phyloP scores from a whole-genome alignment of 1,140 invertebrate species.

The Bombus sibiricus region DNA sequence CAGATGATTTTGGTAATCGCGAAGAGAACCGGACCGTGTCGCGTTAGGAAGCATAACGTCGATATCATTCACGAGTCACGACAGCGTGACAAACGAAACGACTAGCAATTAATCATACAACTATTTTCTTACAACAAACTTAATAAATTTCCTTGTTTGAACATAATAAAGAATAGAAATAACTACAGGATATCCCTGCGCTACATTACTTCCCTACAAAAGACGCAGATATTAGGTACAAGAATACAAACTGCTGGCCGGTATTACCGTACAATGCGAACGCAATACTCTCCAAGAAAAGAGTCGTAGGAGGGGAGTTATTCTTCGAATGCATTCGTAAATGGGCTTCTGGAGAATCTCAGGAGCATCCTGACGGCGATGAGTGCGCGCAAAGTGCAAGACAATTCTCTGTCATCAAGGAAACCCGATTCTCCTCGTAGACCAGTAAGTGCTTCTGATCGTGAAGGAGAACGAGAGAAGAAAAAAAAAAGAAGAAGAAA shows the following conservation, averaged over 20 bases:
- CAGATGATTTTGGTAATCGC: no score
- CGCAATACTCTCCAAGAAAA: background rate
- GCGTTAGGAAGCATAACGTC: no score
- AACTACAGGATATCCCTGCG: background rate
- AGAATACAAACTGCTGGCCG: background rate
- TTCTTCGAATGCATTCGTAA: slow-evolving; percentile 2
- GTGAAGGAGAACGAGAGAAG: background rate
- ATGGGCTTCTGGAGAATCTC: background rate
- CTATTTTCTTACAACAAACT: no score
- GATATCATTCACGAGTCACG: no score
- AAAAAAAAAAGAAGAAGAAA: background rate
- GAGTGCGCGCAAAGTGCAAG: slow-evolving; percentile 34
- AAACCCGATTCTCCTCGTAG: slow-evolving; percentile 17
- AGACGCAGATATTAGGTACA: slow-evolving; percentile 4
- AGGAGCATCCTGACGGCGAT: background rate
- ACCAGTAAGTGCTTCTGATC: slow-evolving; percentile 33
- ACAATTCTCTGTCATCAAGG: slow-evolving; percentile 43
- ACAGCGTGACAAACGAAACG: no score
- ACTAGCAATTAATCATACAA: no score
- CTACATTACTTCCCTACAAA: background rate
- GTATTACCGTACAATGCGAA: background rate
- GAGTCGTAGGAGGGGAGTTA: background rate
- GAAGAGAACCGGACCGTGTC: no score
- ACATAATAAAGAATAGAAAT: no score
- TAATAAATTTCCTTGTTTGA: no score